Evolutionary conservation across 2,113 vertebrate genomes (phyloP).

Genomic region (Campylorhamphus procurvoides): DNA sequence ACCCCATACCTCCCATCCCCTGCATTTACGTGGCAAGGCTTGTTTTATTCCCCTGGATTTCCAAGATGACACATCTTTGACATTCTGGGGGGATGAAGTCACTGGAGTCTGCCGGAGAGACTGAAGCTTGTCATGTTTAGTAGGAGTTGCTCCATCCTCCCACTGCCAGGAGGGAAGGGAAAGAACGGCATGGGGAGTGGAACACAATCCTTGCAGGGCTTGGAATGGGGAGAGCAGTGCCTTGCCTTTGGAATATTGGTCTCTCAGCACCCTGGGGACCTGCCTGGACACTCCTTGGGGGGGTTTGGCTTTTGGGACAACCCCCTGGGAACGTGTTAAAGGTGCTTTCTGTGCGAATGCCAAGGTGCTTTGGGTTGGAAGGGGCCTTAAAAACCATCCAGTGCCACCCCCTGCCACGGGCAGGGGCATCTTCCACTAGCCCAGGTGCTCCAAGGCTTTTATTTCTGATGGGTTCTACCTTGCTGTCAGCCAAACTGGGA

Average conservation of each 20-base stretch:
- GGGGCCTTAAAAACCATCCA: background rate
- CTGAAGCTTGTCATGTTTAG: background rate
- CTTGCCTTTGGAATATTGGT: background rate
- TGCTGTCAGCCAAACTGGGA: background rate
- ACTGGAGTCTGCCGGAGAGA: background rate
- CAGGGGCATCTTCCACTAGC: background rate
- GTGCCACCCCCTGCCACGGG: background rate
- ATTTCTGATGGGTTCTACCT: background rate
- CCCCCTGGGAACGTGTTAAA: background rate
- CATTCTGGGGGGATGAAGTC: background rate
- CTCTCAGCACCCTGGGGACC: background rate
- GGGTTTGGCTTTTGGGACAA: background rate
- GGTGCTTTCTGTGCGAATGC: background rate
- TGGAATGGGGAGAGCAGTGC: background rate
- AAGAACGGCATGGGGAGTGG: background rate
- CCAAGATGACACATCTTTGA: background rate
- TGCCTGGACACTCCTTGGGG: accelerated
- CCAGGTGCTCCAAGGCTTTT: background rate
- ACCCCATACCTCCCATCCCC: background rate
- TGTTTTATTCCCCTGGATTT: background rate
- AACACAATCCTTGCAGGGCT: background rate
- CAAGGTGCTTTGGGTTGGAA: background rate
- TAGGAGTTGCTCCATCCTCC: background rate
- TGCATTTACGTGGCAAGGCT: background rate
- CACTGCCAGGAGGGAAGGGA: background rate